phyloP scores from a whole-genome alignment of 2,888 invertebrate genomes.

The Tetrapedia diversipes region DNA sequence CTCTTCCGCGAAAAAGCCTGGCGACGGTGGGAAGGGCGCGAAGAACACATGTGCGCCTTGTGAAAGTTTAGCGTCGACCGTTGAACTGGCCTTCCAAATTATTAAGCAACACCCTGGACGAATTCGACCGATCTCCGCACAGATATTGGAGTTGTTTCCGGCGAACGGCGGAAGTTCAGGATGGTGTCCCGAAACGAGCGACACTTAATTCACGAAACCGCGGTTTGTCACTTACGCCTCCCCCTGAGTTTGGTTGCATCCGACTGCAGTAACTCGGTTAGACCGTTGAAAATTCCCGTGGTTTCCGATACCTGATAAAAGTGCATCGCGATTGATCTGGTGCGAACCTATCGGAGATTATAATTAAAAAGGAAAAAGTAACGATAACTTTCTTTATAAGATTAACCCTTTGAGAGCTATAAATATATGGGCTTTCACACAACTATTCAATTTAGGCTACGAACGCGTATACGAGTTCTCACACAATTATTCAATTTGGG shows the following conservation, averaged over 20 bases:
- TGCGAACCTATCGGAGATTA: too few relatives aligned
- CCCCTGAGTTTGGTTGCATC: not conserved
- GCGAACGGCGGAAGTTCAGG: constrained; percentile 33
- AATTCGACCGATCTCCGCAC: constrained; percentile 8
- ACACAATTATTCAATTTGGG: too few relatives aligned
- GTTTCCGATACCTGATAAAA: too few relatives aligned
- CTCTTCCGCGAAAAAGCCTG: constrained; percentile 50
- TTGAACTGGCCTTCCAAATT: constrained; percentile 56
- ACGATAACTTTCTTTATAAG: too few relatives aligned
- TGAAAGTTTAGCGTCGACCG: constrained; percentile 51
- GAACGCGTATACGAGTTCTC: too few relatives aligned
- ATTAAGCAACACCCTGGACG: constrained; percentile 51
- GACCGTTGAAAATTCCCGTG: not conserved
- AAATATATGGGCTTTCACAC: too few relatives aligned
- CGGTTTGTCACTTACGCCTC: constrained; percentile 20
- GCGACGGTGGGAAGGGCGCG: not conserved
- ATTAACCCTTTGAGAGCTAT: too few relatives aligned
- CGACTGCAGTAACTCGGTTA: constrained; percentile 5
- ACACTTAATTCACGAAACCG: constrained; percentile 51
- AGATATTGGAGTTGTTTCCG: constrained; percentile 47
- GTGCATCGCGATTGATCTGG: not conserved
- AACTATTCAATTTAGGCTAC: too few relatives aligned
- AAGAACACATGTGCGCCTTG: constrained; percentile 42
- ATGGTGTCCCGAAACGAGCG: constrained; percentile 18
- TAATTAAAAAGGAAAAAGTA: too few relatives aligned